These are phyloP conservation scores for Macrobrachium nipponense DNA, from an alignment of 1,140 invertebrate species.

Conservation along the genomic window DNA sequence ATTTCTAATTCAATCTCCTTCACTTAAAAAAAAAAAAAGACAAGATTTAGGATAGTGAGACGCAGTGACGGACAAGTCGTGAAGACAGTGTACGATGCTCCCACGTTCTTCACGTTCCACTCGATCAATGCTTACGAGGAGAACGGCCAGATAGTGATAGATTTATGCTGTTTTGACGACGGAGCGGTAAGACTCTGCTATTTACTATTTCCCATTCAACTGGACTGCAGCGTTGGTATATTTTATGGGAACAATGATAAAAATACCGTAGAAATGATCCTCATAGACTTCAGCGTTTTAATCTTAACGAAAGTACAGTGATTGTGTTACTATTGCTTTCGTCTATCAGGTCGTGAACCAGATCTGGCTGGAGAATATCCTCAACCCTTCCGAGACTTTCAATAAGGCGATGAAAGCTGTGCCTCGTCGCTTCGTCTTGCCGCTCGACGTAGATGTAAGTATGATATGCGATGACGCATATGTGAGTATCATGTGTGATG, in stretches of 20 bases:
- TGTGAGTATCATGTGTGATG: neutral
- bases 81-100: conserved; percentile 67
- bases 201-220: too few species aligned
- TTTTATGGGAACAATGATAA: too few species aligned
- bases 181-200: neutral
- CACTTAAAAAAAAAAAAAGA: neutral
- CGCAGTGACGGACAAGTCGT: conserved; percentile 68
- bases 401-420: conserved; percentile 28
- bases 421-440: conserved; percentile 13
- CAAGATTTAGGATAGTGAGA: conserved; percentile 69
- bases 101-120: conserved; percentile 72
- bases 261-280: too few species aligned
- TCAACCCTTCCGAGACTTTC: conserved; percentile 15
- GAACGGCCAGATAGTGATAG: conserved; percentile 69
- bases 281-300: too few species aligned
- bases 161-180: conserved; percentile 58
- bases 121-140: conserved; percentile 73
- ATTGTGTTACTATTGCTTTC: neutral
- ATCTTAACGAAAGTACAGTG: neutral
- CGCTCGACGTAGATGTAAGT: conserved; percentile 15
- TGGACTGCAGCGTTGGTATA: too few species aligned
- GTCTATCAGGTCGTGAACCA: conserved; percentile 25
- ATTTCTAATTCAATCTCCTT: too few species aligned
- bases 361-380: conserved; percentile 34
- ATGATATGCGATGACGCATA: neutral